Conservation (phyloP, 1,140 invertebrate genomes). For the Ptiloglossa arizonensis region DNA sequence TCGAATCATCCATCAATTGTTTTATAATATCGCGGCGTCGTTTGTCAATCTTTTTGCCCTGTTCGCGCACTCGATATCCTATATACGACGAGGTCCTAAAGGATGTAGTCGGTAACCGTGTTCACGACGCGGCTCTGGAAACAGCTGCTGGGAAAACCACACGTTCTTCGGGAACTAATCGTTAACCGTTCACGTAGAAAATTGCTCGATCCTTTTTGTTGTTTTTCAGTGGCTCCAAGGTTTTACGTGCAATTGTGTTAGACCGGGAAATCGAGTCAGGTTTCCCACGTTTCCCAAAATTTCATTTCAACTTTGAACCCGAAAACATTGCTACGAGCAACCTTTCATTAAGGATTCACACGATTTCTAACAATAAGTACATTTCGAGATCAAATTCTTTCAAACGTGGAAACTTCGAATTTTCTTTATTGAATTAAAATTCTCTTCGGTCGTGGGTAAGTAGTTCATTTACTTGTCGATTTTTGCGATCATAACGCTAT, state of each 20-base stretch:
- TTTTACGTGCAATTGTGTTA: constrained; percentile 4
- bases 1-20: constrained; percentile 75
- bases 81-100: not conserved
- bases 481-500: no score
- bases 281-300: not conserved
- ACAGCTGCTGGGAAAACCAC: constrained; percentile 33
- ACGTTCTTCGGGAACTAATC: constrained; percentile 19
- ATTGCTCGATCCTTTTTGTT: constrained; percentile 28
- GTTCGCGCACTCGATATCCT: constrained; percentile 16
- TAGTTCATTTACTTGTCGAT: no score
- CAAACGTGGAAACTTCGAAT: no score
- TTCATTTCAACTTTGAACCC: not conserved
- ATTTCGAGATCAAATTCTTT: no score
- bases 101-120: constrained; percentile 3
- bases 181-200: constrained; percentile 45
- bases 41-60: constrained; percentile 66
- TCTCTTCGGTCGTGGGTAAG: no score
- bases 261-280: not conserved
- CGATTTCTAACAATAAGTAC: no score
- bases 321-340: no score
- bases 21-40: constrained; percentile 72
- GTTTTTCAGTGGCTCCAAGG: not conserved
- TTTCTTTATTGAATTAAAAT: no score
- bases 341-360: no score
- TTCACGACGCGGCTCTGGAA: constrained; percentile 13